phyloP scores from a whole-genome alignment of 2,797 vertebrate species.

The Jordanella pulchra region DNA sequence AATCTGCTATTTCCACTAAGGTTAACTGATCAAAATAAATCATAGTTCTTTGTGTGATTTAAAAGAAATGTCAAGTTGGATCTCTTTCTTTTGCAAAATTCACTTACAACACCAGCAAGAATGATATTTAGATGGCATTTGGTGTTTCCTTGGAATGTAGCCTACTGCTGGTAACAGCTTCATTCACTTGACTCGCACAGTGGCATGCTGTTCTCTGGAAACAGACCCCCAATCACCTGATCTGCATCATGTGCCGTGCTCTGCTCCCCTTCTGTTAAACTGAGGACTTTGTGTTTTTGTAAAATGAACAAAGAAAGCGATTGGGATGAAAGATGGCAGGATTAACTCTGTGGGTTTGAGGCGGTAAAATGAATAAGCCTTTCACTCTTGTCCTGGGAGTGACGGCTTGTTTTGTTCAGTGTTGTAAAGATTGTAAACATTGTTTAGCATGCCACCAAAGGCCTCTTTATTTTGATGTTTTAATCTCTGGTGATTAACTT shows the following conservation, averaged over 20 bases:
- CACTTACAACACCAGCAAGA: not conserved
- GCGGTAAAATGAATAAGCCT: conserved; percentile 50
- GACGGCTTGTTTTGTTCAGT: conserved; percentile 10
- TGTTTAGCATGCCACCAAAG: not conserved
- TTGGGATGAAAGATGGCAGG: conserved; percentile 40
- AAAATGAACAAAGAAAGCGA: conserved; percentile 52
- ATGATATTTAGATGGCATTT: conserved; percentile 4
- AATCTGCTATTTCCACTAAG: not conserved
- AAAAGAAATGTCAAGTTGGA: not conserved
- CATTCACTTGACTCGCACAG: conserved; percentile 35
- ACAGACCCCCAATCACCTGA: conserved; percentile 58
- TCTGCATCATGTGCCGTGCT: conserved; percentile 52
- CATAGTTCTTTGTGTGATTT: not conserved
- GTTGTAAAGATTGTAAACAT: conserved; percentile 5
- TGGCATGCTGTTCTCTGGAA: conserved; percentile 45
- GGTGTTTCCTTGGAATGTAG: conserved; percentile 28
- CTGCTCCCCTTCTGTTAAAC: conserved; percentile 50
- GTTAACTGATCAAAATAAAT: not conserved
- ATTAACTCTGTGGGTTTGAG: conserved; percentile 49
- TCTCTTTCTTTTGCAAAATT: not conserved
- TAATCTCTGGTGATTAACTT: conserved; percentile 11
- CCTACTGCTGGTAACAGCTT: conserved; percentile 27
- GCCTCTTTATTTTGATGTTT: conserved; percentile 4
- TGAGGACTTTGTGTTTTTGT: conserved; percentile 61
- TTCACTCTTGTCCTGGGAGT: conserved; percentile 36